Percentiles rank a stretch among this genome's conserved stretches.
phyloP scores from a whole-genome alignment of 2,113 vertebrate species.

The Ammodytes marinus region DNA sequence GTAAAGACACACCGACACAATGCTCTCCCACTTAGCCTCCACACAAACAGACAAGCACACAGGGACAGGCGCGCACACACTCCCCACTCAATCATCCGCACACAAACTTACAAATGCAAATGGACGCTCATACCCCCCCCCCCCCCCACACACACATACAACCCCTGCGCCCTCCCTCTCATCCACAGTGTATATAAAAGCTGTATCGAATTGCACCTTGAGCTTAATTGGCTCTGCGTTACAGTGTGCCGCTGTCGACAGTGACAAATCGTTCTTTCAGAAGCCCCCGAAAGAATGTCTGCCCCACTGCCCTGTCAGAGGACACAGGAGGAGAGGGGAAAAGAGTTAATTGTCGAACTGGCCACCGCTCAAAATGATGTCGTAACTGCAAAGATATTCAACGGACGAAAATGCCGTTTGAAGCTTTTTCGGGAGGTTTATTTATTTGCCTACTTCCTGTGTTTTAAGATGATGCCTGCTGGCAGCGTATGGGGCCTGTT shows the following conservation, averaged over 20 bases:
- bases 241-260: conserved; percentile 81
- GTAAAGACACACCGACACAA: conserved; percentile 73
- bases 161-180: conserved; percentile 54
- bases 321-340: conserved; percentile 66
- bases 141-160: conserved; percentile 1
- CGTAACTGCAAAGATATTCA: conserved; percentile 78
- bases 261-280: conserved; percentile 85
- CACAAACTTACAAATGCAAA: conserved; percentile 65
- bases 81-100: conserved; percentile 62
- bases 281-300: conserved; percentile 73
- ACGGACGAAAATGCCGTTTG: conserved; percentile 54
- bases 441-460: conserved; percentile 77
- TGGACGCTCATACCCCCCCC: conserved; percentile 16
- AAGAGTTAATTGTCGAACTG: conserved; percentile 82
- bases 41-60: conserved; percentile 49
- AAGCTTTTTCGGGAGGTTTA: conserved; percentile 56
- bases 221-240: conserved; percentile 83
- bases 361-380: conserved; percentile 74
- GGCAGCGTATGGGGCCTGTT: conserved; percentile 45
- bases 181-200: conserved; percentile 83
- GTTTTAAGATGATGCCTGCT: conserved; percentile 65
- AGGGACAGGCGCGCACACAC: conserved; percentile 43
- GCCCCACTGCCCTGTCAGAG: conserved; percentile 73
- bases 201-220: conserved; percentile 84
- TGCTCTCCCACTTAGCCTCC: conserved; percentile 64